These are phyloP conservation scores for Cheilosia vernalis DNA, from an alignment of 2,888 invertebrate genomes.

Conservation along the genomic window DNA sequence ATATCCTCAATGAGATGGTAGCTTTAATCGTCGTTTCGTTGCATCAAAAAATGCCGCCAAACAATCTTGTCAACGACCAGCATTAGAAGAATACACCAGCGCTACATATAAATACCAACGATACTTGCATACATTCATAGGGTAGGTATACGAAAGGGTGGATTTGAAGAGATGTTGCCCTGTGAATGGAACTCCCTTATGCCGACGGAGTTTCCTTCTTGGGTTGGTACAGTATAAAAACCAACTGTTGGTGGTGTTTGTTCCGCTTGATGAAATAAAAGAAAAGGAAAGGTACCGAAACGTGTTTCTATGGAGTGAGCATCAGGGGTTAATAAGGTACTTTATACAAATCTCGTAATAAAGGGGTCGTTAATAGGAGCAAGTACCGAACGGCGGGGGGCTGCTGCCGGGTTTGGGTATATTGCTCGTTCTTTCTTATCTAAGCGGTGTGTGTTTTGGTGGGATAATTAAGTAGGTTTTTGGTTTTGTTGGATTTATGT, in stretches of 20 bases:
- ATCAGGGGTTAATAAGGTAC: conserved; percentile 62
- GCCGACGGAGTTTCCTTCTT: conserved; percentile 43
- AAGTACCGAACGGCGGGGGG: conserved; percentile 15
- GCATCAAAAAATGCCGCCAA: conserved; percentile 12
- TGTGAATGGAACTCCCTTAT: conserved; percentile 28
- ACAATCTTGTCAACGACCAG: conserved; percentile 21
- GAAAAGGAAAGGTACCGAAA: conserved; percentile 40
- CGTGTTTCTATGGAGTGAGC: conserved; percentile 9
- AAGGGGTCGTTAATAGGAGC: conserved; percentile 54
- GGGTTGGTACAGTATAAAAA: conserved; percentile 12
- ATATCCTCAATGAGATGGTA: background rate
- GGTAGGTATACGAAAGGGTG: conserved; percentile 1
- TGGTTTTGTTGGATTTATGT: conserved; percentile 15
- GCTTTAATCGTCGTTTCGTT: conserved; percentile 23
- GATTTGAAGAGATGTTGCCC: conserved; percentile 37
- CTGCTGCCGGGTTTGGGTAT: background rate
- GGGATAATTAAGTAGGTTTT: conserved; percentile 48
- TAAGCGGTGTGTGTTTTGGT: conserved; percentile 43
- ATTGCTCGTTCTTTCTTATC: background rate
- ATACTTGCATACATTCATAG: background rate
- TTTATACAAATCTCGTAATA: conserved; percentile 33
- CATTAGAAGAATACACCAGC: background rate
- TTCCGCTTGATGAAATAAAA: conserved; percentile 43
- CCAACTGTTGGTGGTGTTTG: conserved; percentile 64
- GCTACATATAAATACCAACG: background rate